Evolutionary conservation across 2,797 vertebrate genomes (phyloP).

Genomic region (Pipistrellus kuhlii): DNA sequence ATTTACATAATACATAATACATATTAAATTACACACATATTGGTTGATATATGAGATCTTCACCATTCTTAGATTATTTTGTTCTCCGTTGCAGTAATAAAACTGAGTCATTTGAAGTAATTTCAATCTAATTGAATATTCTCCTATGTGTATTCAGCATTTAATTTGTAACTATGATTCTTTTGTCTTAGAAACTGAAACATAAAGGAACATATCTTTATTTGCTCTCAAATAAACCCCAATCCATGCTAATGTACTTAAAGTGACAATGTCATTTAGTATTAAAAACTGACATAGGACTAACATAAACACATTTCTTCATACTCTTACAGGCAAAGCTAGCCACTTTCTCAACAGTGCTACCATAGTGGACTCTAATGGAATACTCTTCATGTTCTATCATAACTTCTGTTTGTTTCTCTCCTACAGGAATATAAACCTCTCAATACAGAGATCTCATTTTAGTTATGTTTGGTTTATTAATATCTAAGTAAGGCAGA

Average conservation of each 20-base stretch:
- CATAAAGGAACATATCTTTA: conserved; percentile 54
- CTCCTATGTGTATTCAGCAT: conserved; percentile 38
- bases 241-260: conserved; percentile 1
- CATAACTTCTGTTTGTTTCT: conserved; percentile 6
- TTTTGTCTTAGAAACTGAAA: conserved; percentile 61
- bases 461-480: background rate
- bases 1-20: background rate
- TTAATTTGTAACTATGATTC: conserved; percentile 63
- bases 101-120: conserved; percentile 46
- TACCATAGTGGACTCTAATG: background rate
- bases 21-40: background rate
- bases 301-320: background rate
- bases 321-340: background rate
- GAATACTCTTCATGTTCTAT: background rate
- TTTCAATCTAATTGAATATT: conserved; percentile 25
- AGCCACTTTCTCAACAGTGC: background rate
- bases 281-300: background rate
- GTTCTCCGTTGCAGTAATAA: background rate
- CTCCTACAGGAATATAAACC: background rate
- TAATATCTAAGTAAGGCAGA: background rate
- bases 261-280: background rate
- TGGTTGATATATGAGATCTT: conserved; percentile 34
- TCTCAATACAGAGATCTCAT: background rate
- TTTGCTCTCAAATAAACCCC: conserved; percentile 20
- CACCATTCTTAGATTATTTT: conserved; percentile 35